Evolutionary conservation across 1,140 invertebrate genomes (phyloP).

Genomic region (Cydia fagiglandana): DNA sequence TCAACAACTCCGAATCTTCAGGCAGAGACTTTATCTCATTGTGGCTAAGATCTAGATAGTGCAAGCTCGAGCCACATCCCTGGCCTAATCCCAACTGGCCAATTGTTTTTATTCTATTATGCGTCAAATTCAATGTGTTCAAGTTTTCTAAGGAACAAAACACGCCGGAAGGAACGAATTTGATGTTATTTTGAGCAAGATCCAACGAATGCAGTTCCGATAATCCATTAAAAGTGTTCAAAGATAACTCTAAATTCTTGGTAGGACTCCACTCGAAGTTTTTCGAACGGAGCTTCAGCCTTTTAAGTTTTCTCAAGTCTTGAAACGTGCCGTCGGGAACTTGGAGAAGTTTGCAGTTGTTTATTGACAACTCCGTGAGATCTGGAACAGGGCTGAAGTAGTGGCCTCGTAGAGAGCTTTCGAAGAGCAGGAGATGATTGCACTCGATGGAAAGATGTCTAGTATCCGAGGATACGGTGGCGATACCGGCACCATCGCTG

Average conservation of each 20-base stretch:
- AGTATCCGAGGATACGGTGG: constrained; percentile 81
- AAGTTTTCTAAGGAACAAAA: constrained; percentile 89
- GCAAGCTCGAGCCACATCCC: constrained; percentile 81
- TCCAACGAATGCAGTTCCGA: constrained; percentile 89
- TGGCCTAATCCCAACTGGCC: constrained; percentile 86
- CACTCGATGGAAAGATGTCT: constrained; percentile 86
- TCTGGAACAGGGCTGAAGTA: constrained; percentile 86
- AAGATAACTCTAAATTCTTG: constrained; percentile 84
- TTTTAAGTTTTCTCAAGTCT: constrained; percentile 87
- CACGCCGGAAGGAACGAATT: constrained; percentile 85
- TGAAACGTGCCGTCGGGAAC: constrained; percentile 88
- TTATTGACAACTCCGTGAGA: constrained; percentile 86
- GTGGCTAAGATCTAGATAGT: constrained; percentile 87
- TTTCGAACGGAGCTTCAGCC: constrained; percentile 85
- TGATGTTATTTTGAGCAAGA: constrained; percentile 90
- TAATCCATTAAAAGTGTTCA: constrained; percentile 85
- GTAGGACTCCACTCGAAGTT: constrained; percentile 89
- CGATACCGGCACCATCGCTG: constrained; percentile 82
- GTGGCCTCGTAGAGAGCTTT: constrained; percentile 86
- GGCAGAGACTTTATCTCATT: constrained; percentile 87
- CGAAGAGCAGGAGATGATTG: constrained; percentile 88
- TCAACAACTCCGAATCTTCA: constrained; percentile 85
- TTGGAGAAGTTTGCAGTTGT: constrained; percentile 88
- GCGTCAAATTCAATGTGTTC: constrained; percentile 90
- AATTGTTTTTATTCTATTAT: constrained; percentile 87